Base-by-base conservation (phyloP, 2,113 vertebrate species). In the Chamaea fasciata region DNA sequence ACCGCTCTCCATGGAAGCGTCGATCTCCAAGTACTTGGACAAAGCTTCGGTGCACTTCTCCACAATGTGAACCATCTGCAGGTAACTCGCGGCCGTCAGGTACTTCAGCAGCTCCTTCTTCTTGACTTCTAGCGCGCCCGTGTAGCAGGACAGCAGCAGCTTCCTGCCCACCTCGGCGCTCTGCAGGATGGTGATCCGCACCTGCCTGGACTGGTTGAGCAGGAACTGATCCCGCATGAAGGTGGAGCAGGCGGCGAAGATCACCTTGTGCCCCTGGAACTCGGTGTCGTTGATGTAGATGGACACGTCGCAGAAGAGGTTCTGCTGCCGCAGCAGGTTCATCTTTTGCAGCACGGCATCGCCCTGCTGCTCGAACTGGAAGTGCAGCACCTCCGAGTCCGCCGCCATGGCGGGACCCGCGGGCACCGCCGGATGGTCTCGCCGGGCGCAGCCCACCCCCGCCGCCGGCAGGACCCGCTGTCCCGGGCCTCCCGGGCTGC, bases 11-110 rank as follows among this genome's bases (percentile, higher is more conserved):
- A 98, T 87, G 47, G 97, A 90, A 23, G 97, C 95, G 2, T 98
- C 98, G 27, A 97, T 97, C 87, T 98, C 98, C 71, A 98, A 52
- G 87, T 98, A 98, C 27, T 97, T 98, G 3, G 98, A 98, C 75
- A 98, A 88, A 33, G 98, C 98, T 83, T 98, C 98, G 4, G 98
- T 98, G 65, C 98, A 98, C 71, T 98, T 98, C 82, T 98, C 98
- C 71, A 98, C 98, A 33, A 98, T 98, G 86, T 98, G 98, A 63
- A 98, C 98, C 98, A 98, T 98, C 89, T 98, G 98, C 62, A 98
- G 97, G 6, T 98, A 98, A 87, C 98, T 98, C 4, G 98, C 98
- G 4, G 98, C 98, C 1, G 98, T 98, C 30, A 98, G 97, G 73
- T 98, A 98, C 68, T 98, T 98, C 68, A 98, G 82, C 82, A 98